A percentile compares a stretch with the other conserved stretches of the same genome.
Conservation (phyloP, 2,888 invertebrate genomes). For the Eristalis pertinax region DNA sequence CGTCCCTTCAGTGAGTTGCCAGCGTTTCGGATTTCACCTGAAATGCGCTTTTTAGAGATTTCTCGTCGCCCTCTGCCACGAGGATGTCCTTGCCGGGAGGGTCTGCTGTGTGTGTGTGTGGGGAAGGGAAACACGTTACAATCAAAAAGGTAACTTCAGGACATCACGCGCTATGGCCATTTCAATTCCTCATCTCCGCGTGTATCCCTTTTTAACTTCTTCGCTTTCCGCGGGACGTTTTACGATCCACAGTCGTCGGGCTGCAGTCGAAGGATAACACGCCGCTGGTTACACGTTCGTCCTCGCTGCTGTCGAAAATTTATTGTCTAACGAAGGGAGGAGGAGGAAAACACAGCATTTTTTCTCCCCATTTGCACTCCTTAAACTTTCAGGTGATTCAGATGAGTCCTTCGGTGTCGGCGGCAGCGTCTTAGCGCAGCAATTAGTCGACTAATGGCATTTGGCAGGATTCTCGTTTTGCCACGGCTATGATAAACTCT, state of each 20-base stretch:
- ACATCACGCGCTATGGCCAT: slow-evolving; percentile 64
- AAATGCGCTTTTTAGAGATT: not conserved
- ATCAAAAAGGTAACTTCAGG: slow-evolving; percentile 60
- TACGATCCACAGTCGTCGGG: slow-evolving; percentile 19
- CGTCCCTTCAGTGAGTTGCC: slow-evolving; percentile 27
- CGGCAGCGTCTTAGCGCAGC: slow-evolving; percentile 52
- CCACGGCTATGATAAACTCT: slow-evolving; percentile 50
- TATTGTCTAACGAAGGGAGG: slow-evolving; percentile 34
- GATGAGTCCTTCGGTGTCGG: slow-evolving; percentile 42
- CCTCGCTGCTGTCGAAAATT: slow-evolving; percentile 47
- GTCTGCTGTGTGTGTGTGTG: slow-evolving; percentile 4
- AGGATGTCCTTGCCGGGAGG: slow-evolving; percentile 24
- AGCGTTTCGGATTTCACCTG: not conserved
- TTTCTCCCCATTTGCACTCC: not conserved
- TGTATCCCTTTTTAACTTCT: slow-evolving; percentile 44
- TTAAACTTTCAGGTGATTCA: slow-evolving; percentile 12
- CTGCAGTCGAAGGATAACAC: slow-evolving; percentile 47
- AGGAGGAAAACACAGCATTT: not conserved
- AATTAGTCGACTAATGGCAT: slow-evolving; percentile 70
- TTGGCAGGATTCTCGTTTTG: slow-evolving; percentile 42
- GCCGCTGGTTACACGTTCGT: slow-evolving; percentile 35
- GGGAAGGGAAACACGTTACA: slow-evolving; percentile 22
- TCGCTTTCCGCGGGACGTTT: slow-evolving; percentile 53
- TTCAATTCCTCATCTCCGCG: slow-evolving; percentile 60
- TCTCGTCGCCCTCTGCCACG: not conserved